These are phyloP conservation scores for Lagria hirta DNA, from an alignment of 2,888 invertebrate genomes.

Conservation along the genomic window DNA sequence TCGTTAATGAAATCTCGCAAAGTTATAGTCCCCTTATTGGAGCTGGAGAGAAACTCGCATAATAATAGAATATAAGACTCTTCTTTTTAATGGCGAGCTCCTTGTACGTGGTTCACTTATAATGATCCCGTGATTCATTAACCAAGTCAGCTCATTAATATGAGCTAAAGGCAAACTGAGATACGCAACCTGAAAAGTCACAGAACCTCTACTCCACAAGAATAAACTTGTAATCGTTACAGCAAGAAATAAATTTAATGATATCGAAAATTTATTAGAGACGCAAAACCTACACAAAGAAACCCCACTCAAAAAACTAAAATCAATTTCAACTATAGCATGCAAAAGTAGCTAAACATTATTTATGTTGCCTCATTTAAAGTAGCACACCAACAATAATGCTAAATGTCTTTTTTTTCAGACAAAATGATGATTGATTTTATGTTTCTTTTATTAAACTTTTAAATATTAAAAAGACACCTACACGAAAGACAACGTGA, in stretches of 20 bases:
- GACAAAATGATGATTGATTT: too few relatives aligned
- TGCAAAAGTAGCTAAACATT: too few relatives aligned
- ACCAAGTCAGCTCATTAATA: conserved; percentile 50
- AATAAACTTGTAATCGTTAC: conserved; percentile 46
- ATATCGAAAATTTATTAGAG: conserved; percentile 43
- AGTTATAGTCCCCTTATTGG: conserved; percentile 20
- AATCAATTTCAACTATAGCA: conserved; percentile 28
- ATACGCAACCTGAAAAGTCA: conserved; percentile 25
- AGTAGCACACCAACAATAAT: too few relatives aligned
- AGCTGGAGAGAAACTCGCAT: conserved; percentile 34
- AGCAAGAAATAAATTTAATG: conserved; percentile 47
- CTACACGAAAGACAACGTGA: too few relatives aligned
- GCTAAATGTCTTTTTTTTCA: too few relatives aligned
- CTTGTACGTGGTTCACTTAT: conserved; percentile 47
- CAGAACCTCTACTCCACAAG: conserved; percentile 28
- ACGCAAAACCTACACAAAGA: conserved; percentile 41
- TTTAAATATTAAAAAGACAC: too few relatives aligned
- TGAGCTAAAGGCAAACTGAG: conserved; percentile 38
- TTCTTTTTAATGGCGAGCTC: conserved; percentile 45
- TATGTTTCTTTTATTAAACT: too few relatives aligned
- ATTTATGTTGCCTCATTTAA: too few relatives aligned
- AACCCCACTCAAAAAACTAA: conserved; percentile 19
- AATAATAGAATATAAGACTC: conserved; percentile 45
- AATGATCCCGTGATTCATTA: conserved; percentile 52
- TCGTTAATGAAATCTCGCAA: conserved; percentile 23